Base-by-base conservation (phyloP, 2,113 vertebrate species). In the Trogon surrucura region DNA sequence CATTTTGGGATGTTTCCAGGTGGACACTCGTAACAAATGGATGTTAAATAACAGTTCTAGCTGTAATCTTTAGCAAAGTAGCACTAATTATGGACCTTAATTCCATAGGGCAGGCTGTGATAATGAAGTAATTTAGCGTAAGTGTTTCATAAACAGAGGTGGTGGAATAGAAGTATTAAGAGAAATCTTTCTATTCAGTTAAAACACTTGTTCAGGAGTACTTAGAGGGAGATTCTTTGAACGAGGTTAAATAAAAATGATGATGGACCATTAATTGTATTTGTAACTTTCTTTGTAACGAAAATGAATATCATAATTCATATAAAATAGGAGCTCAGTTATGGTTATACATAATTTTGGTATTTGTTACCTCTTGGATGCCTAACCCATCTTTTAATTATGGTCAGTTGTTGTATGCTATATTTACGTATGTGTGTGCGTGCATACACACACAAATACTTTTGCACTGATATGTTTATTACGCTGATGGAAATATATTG, bases 401-500 rank as follows among this genome's bases (percentile, higher is more conserved):
- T 80, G 69, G 80, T 78, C 14, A n/a, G 4, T 64, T 83, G 18
- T 65, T 38, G 4, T 27, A 38, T 44, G 16, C 23, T 77, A 4
- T 58, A 13, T 65, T 67, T 83, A 2, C 30, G 12, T 8, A 2
- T 34, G 13, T 16, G 19, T 51, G 21, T 2, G 1, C 1, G 16
- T 11, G 18, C 25, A 3, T 17, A 27, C 25, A 67, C 9, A n/a
- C 6, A 9, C 17, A 50, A 51, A 53, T 54, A 60, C 10, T 74
- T 79, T 47, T 57, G 22, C 47, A 27, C 29, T 51, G 41, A 19
- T 9, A 0, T 47, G 10, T 74, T 71, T 62, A 8, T 71, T 71
- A 57, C 11, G 32, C 32, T 53, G 27, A 17, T 75, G 30, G 47
- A 66, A 85, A 44, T 66, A 54, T 10, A 77, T 83, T 72, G 6